Base-by-base conservation (phyloP, 1,140 invertebrate genomes). In the Cotesia vestalis region DNA sequence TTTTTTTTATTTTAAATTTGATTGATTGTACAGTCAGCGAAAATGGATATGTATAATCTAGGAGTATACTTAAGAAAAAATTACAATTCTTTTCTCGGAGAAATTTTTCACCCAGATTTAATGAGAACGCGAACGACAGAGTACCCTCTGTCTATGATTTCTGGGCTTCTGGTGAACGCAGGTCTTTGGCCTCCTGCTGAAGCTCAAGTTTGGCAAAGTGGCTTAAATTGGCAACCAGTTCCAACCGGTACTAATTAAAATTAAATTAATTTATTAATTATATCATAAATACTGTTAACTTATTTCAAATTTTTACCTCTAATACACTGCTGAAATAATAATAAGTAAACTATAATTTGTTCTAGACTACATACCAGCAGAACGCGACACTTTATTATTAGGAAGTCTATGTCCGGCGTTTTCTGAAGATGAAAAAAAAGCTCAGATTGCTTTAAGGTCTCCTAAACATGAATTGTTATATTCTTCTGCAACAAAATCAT, bases 181-280 rank as follows among this genome's bases (percentile, higher is more conserved):
- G 90, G 89, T 17, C 75, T 91, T 2, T 86, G 80, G 79, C 85
- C 85, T 4, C 89, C 89, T 4, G 69, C 69, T 3, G 69, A 61
- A 0, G 53, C 71, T 17, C 86, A 90, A 74, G 75, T 78, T 35
- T 87, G 83, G 84, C 84, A 89, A 57, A 36, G 75, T 0, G 70
- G 86, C 14, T 74, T 91, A 0, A 64, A 75, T 0, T 91, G 90
- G 90, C 90, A 91, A 74, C 90, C 90, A 1, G 84, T 91, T 70
- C 89, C 90, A 36, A 78, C 77, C 20, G 78, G 82, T 83, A 46
- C 27, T 27, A 46, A 46, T 5, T 46, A 11, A 46, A 27, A 27
- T 27, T 27, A 17, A 17, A 17, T 17, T 17, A 17, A 17, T 17
- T 17, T 17, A 17, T 17, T 17, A 17, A 17, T 17, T 1, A 17